Conservation (phyloP, 1,140 invertebrate genomes). For the Proales similis region DNA sequence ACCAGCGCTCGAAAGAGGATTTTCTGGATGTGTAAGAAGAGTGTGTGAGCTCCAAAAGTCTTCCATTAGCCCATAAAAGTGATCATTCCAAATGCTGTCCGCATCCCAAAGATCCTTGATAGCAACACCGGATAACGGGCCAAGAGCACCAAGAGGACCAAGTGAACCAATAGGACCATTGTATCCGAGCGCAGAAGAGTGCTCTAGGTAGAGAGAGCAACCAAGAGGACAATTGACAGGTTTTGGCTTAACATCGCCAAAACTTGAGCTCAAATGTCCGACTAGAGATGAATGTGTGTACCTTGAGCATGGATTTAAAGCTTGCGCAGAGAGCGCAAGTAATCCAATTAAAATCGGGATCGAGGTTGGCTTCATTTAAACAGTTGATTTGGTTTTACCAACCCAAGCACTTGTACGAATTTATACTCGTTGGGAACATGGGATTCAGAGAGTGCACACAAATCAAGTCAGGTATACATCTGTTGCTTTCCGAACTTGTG, state of each 20-base stretch:
- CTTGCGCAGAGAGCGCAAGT: no score
- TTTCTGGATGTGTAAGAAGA: slow-evolving; percentile 3
- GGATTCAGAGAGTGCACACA: no score
- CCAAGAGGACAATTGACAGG: neutral
- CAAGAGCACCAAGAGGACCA: slow-evolving; percentile 1
- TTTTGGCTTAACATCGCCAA: neutral
- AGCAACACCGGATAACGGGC: slow-evolving; percentile 2
- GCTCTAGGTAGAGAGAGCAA: slow-evolving; percentile 1
- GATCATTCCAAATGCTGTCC: no score
- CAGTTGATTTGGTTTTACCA: no score
- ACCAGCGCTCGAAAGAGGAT: slow-evolving; percentile 8
- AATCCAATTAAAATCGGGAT: no score
- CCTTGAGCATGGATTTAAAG: no score
- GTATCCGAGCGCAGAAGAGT: slow-evolving; percentile 7
- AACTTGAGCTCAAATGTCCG: neutral
- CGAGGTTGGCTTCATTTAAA: no score
- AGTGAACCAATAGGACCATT: slow-evolving; percentile 5
- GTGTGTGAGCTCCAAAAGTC: slow-evolving; percentile 7
- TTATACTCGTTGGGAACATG: no score
- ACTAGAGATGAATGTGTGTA: neutral
- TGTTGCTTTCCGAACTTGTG: no score
- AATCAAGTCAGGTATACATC: no score
- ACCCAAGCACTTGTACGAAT: no score
- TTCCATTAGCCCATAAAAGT: no score
- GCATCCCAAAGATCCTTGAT: slow-evolving; percentile 10